Evolutionary conservation across 1,140 invertebrate genomes (phyloP).

Genomic region (Parasteatoda tepidariorum): DNA sequence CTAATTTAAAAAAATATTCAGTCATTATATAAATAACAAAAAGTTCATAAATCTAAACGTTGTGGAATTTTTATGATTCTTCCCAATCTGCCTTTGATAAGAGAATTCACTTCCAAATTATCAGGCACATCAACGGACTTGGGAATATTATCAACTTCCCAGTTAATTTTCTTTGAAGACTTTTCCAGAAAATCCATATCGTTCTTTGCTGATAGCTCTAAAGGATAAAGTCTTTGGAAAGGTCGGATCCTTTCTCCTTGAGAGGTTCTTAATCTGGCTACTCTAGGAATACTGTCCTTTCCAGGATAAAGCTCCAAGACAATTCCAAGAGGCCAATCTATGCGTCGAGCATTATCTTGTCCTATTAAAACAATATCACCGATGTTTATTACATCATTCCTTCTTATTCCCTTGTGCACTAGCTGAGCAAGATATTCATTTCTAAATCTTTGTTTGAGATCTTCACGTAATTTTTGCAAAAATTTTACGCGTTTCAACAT

Average conservation of each 20-base stretch:
- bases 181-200: background rate
- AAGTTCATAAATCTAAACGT: background rate
- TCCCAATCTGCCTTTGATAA: background rate
- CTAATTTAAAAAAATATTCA: too few relatives aligned
- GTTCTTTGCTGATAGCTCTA: constrained; percentile 5
- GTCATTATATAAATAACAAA: background rate
- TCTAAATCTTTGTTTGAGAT: constrained; percentile 14
- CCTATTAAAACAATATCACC: background rate
- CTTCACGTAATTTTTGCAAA: background rate
- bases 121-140: too few relatives aligned
- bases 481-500: background rate
- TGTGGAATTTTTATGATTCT: background rate
- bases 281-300: background rate
- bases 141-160: background rate
- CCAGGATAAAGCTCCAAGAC: background rate
- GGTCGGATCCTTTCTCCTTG: background rate
- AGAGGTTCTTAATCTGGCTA: background rate
- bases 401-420: background rate
- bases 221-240: constrained; percentile 14
- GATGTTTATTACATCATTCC: background rate
- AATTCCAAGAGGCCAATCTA: background rate
- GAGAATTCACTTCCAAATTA: background rate
- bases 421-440: constrained; percentile 1
- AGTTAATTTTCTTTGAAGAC: background rate
- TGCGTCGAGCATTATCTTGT: background rate